Percentiles rank a stretch among this genome's conserved stretches.
phyloP scores from a whole-genome alignment of 2,113 vertebrate genomes.

The Oryzias celebensis region DNA sequence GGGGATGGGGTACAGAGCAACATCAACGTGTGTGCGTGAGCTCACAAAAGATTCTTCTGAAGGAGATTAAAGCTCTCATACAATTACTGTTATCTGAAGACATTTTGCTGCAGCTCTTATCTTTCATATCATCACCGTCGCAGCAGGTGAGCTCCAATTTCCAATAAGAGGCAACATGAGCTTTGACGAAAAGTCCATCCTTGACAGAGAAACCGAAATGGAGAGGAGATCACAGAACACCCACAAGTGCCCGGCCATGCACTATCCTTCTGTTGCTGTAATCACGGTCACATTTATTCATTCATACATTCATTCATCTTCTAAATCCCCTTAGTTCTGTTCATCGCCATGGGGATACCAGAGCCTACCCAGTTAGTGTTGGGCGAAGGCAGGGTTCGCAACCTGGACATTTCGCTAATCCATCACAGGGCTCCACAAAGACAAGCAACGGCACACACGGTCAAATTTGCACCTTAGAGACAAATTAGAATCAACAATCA shows the following conservation, averaged over 20 bases:
- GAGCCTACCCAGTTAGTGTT: too few species aligned
- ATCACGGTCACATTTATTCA: too few species aligned
- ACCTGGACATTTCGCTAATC: too few species aligned
- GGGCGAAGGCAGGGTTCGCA: too few species aligned
- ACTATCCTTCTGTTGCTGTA: background rate
- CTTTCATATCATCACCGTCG: slow-evolving; percentile 21
- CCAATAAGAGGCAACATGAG: background rate
- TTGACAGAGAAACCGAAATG: background rate
- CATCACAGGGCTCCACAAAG: too few species aligned
- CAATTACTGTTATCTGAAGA: slow-evolving; percentile 37
- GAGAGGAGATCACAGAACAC: background rate
- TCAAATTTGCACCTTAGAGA: too few species aligned
- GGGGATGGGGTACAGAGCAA: background rate
- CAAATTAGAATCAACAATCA: too few species aligned
- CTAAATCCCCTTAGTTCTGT: too few species aligned
- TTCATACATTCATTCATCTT: too few species aligned
- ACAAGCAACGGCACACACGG: too few species aligned
- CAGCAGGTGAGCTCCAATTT: slow-evolving; percentile 7
- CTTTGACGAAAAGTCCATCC: background rate
- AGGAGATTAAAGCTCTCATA: slow-evolving; percentile 35
- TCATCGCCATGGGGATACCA: too few species aligned
- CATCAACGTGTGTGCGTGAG: slow-evolving; percentile 18
- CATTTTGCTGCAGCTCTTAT: slow-evolving; percentile 22
- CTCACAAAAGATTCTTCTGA: slow-evolving; percentile 18
- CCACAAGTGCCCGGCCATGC: background rate